Percentiles rank a stretch among this genome's conserved stretches.
Evolutionary conservation across 92 coral and sea anemone species (phyloP).

Genomic region (Umimayanthus chanpuru): DNA sequence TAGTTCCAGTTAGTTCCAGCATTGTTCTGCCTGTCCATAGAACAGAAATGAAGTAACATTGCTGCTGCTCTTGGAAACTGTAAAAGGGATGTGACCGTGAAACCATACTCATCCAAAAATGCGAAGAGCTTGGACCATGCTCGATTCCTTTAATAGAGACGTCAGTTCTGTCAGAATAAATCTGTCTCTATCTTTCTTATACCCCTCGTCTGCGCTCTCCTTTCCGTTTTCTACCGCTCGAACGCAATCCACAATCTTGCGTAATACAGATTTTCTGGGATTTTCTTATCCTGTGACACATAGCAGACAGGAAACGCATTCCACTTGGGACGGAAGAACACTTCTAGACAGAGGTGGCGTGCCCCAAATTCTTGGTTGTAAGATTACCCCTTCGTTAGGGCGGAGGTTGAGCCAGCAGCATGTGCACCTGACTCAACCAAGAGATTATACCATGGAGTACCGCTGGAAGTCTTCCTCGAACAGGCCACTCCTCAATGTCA

Average conservation of each 20-base stretch:
- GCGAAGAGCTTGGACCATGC: no score
- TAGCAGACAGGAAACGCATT: constrained; percentile 51
- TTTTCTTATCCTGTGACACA: no score
- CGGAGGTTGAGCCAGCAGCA: constrained; percentile 58
- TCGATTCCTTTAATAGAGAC: constrained; percentile 31
- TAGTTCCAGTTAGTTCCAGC: no score
- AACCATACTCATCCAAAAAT: constrained; percentile 64
- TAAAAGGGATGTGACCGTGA: constrained; percentile 56
- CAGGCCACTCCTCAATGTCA: constrained; percentile 41
- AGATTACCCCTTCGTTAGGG: constrained; percentile 66
- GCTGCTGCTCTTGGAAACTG: constrained; percentile 74
- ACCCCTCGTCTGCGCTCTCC: constrained; percentile 22
- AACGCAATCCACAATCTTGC: no score
- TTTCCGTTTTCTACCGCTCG: constrained; percentile 31
- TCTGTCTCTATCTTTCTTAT: constrained; percentile 20
- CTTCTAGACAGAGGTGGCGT: no score
- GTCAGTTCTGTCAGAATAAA: constrained; percentile 43
- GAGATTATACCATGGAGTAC: constrained; percentile 55
- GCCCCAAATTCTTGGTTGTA: constrained; percentile 76
- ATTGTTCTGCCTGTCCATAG: constrained; percentile 70
- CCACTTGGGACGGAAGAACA: constrained; percentile 74
- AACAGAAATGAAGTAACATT: constrained; percentile 58
- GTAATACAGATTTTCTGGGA: no score
- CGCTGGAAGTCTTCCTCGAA: constrained; percentile 49
- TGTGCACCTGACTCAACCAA: constrained; percentile 73